Evolutionary conservation across 1,140 invertebrate species (phyloP), one percentile per base, ranked within the genome.

Genomic region (Pseudomyrmex dendroicus): DNA sequence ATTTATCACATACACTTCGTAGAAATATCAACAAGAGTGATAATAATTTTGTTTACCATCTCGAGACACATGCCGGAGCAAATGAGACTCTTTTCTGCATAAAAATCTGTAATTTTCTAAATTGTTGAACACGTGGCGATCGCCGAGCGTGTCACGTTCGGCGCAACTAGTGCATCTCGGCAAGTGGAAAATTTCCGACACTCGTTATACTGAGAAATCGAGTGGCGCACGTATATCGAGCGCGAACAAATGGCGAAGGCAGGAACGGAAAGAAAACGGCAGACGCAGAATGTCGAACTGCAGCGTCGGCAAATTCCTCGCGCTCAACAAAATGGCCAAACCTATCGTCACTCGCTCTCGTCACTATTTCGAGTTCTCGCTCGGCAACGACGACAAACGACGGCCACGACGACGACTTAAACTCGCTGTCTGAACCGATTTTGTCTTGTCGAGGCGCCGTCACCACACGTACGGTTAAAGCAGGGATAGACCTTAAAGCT

Each of bases 251-350:
- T 82, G 73, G 77, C 54, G 66, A 73, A 56, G 77, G 44, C 62
- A 83, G 54, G 84, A 74, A 84, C 52, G 82, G 56, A 73, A 89
- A 89, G 87, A 66, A 88, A 87, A 76, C 84, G 83, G 68, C 57
- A 22, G 63, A 15, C 78, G 59, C 63, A 89, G 90, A 88, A 91
- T 86, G 84, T 88, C 83, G 82, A 91, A 88, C 61, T 90, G 93
- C 93, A 89, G 84, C 89, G 91, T 94, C 92, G 92, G 91, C 93
- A 90, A 92, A 93, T 94, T 93, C 92, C 92, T 91, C 86, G 84
- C 84, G 85, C 87, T 92, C 85, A 90, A 90, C 89, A 90, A 91
- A 93, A 93, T 92, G 92, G 90, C 92, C 90, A 93, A 92, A 93
- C 87, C 89, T 89, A 85, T 73, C 82, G 82, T 86, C 86, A 85